Base-by-base conservation (phyloP, 2,113 vertebrate genomes). In the Rhabdornis inornatus region DNA sequence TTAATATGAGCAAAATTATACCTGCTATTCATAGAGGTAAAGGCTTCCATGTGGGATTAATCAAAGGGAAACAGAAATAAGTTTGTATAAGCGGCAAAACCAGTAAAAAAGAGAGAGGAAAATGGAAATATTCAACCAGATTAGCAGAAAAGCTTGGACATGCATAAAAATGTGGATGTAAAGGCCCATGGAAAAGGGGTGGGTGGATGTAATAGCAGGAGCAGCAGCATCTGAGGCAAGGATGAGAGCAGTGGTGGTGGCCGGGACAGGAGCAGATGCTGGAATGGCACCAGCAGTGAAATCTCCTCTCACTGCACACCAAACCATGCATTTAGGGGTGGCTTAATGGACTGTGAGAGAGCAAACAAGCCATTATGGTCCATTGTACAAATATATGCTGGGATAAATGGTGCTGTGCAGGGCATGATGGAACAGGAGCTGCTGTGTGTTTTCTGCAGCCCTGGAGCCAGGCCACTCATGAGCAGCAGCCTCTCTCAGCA, bases 291-390 rank as follows among this genome's bases (percentile, higher is more conserved):
- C 28, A 90, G 63, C 85, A 81, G 90, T 66, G 44, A 71, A 44
- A 11, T 65, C 22, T 75, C 22, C 75, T 91, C 69, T 92, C 78
- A 11, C 74, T 71, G 76, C 4, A 3, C 83, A 79, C 79, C 52
- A 1, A 87, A 84, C 61, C 68, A 47, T 40, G 5, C 95, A 35
- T 88, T 93, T 27, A 44, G 66, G 82, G 91, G 52, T 50, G 85
- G 80, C 87, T 86, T 85, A 95, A 92, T 68, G 92, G 85, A 39
- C 77, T 75, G 33, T 71, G 76, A 61, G 63, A 65, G 72, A 90
- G 74, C 78, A 91, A 94, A 90, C 56, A 90, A 66, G 45, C 44
- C 52, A 47, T 92, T 75, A 53, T 59, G 66, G 92, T 21, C 91
- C 82, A 28, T 20, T 89, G 80, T 66, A 57, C 63, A 92, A 94